These are phyloP conservation scores for Herpetotheres cachinnans DNA, from an alignment of 2,113 vertebrate genomes.

Conservation along the genomic window DNA sequence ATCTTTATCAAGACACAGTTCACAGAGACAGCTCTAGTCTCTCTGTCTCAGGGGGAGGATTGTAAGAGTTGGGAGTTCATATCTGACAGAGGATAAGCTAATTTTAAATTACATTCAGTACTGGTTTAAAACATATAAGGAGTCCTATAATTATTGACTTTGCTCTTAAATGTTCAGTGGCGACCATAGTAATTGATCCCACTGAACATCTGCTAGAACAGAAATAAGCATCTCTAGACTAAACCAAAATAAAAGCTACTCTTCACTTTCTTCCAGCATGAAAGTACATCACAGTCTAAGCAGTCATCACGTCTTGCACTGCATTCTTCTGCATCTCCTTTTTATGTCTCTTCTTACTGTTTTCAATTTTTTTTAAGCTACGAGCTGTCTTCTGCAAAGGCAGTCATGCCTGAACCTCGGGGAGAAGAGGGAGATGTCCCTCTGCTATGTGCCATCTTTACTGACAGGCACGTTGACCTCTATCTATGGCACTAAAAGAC, in stretches of 20 bases:
- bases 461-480: not conserved
- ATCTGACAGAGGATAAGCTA: not conserved
- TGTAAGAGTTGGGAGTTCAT: not conserved
- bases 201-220: not conserved
- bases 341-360: not conserved
- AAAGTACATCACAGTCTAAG: not conserved
- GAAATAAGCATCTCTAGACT: not conserved
- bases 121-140: not conserved
- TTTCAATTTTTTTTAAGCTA: not conserved
- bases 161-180: not conserved
- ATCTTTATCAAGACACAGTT: not conserved
- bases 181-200: not conserved
- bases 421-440: not conserved
- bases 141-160: not conserved
- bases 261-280: not conserved
- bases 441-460: not conserved
- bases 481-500: not conserved
- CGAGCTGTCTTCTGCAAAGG: not conserved
- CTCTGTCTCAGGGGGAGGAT: not conserved
- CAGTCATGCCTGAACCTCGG: fast-evolving
- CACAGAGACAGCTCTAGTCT: not conserved
- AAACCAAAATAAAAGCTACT: not conserved
- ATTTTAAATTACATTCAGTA: not conserved
- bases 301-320: not conserved
- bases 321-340: not conserved